These are phyloP conservation scores for Lampris megalopsis DNA, from an alignment of 2,113 vertebrate genomes.

Conservation along the genomic window DNA sequence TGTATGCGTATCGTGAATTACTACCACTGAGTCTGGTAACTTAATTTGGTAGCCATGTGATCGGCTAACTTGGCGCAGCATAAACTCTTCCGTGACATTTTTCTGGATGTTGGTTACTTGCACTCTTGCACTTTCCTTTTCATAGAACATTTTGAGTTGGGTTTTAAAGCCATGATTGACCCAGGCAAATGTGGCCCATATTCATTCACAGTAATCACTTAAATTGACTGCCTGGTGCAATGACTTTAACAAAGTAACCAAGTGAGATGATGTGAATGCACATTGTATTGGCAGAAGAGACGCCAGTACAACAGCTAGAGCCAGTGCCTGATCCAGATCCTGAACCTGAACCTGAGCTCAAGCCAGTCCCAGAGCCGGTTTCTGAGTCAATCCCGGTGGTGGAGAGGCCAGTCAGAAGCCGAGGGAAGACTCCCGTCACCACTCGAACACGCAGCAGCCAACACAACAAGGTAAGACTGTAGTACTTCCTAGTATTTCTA, in stretches of 20 bases:
- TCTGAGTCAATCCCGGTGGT: constrained; percentile 85
- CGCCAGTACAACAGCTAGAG: constrained; percentile 31
- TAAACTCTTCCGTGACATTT: not conserved
- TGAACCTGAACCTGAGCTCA: constrained; percentile 70
- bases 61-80: not conserved
- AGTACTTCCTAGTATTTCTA: not conserved
- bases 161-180: too few relatives aligned
- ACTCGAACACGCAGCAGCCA: constrained; percentile 86
- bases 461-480: constrained; percentile 84
- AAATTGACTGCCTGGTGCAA: not conserved
- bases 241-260: not conserved
- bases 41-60: not conserved
- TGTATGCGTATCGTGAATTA: not conserved
- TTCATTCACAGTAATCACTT: too few relatives aligned
- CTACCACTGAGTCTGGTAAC: not conserved
- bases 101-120: not conserved
- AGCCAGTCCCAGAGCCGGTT: constrained; percentile 77
- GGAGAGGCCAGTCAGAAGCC: constrained; percentile 88
- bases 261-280: not conserved
- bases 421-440: constrained; percentile 84
- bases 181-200: too few relatives aligned
- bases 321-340: constrained; percentile 78
- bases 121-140: too few relatives aligned
- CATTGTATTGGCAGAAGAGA: constrained; percentile 51
- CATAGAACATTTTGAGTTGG: too few relatives aligned